These are phyloP conservation scores for Agrotis exclamationis DNA, from an alignment of 2,888 invertebrate genomes.

Conservation along the genomic window DNA sequence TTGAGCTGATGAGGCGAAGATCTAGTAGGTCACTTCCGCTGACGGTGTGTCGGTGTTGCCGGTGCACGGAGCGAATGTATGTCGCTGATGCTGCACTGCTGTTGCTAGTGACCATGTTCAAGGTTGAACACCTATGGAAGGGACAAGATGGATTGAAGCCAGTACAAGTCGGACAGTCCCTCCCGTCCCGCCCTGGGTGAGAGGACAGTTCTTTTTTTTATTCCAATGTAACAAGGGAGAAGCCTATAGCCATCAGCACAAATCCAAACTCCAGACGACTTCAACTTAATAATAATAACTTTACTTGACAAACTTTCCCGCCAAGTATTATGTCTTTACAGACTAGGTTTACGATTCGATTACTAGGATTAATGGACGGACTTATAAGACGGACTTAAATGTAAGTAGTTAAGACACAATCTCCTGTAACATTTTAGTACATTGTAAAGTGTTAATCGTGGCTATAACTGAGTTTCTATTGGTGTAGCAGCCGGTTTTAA, in stretches of 20 bases:
- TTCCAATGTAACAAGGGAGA: too few relatives aligned
- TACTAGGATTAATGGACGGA: constrained; percentile 6
- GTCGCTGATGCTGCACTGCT: too few relatives aligned
- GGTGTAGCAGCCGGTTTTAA: constrained; percentile 16
- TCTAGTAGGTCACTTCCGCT: too few relatives aligned
- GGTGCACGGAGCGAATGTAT: too few relatives aligned
- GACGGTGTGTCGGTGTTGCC: too few relatives aligned
- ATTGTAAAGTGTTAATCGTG: constrained; percentile 24
- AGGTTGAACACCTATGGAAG: too few relatives aligned
- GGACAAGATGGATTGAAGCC: too few relatives aligned
- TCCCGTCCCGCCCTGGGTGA: too few relatives aligned
- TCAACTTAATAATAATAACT: not conserved
- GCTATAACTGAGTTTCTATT: constrained; percentile 18
- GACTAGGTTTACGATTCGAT: constrained; percentile 24
- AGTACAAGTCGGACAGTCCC: too few relatives aligned
- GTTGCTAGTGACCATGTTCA: too few relatives aligned
- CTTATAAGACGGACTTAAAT: not conserved
- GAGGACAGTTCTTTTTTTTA: too few relatives aligned
- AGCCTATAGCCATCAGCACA: not conserved
- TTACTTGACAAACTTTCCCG: constrained; percentile 25
- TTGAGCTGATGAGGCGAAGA: too few relatives aligned
- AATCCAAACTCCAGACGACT: not conserved
- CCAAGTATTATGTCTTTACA: not conserved
- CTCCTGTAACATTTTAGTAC: constrained; percentile 8
- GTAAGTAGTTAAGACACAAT: constrained; percentile 18